Base-by-base conservation (phyloP, 2,113 vertebrate species). In the Amblyopsis rosae region DNA sequence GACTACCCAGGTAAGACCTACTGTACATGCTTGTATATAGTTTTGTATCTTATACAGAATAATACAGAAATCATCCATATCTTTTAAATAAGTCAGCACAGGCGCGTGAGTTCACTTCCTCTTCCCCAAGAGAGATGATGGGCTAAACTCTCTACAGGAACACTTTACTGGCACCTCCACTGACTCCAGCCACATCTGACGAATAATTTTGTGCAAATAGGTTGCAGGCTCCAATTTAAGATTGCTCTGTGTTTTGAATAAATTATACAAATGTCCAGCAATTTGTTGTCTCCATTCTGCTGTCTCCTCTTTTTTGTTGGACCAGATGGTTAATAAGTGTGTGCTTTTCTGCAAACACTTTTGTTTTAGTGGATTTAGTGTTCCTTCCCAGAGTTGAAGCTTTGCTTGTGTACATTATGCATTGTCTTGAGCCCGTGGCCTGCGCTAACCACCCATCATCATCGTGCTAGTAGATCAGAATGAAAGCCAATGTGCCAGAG, bases 211-310 rank as follows among this genome's bases (percentile, higher is more conserved):
- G 82, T 85, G 86, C 83, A 91, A 93, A 93, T 92, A 80, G 89
- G 76, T 92, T 91, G 84, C 90, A 92, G 91, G 84, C 83, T 74
- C 81, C 87, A 91, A 88, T 90, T 86, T 88, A 73, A 26, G 56
- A 88, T 69, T 70, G 71, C 76, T 86, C 72, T 49, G 71, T 86
- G 77, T 86, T 91, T 81, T 77, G 91, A 90, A 91, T 93, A 93
- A 88, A 91, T 93, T 91, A 90, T 77, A 86, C 85, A 85, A 89
- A 92, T 89, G 84, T 88, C 76, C 83, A 85, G 88, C 88, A 91
- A 91, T 92, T 92, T 88, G 79, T 81, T 82, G 45, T 82, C 74
- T 87, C 60, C 76, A 53, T 56, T 67, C 59, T 56, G 16, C 63
- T 86, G 59, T 32, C 26, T 41, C 65, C 64, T 65, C 72, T 76